Conservation (phyloP, 2,113 vertebrate species). For the Progne subis region DNA sequence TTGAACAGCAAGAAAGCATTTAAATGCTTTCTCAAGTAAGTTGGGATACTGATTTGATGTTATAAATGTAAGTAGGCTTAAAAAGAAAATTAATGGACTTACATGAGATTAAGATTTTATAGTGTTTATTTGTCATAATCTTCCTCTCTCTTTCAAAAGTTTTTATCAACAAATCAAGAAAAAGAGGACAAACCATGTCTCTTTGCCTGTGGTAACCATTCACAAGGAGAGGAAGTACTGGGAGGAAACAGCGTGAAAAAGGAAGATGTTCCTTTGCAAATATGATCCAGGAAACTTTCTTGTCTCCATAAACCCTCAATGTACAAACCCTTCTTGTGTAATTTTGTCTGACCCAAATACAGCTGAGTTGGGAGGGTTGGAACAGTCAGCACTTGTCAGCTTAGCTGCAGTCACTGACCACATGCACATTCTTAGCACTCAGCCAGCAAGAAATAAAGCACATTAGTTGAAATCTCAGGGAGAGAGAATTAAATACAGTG, state of each 20-base stretch:
- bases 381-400: neutral
- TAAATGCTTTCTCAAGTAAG: neutral
- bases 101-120: neutral
- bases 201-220: neutral
- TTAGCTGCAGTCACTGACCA: neutral
- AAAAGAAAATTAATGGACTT: neutral
- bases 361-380: neutral
- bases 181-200: too few relatives aligned
- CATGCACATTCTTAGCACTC: neutral
- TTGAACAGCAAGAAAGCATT: neutral
- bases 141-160: neutral
- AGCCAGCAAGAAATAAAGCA: neutral
- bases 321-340: neutral
- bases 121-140: neutral
- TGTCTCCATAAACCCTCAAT: neutral
- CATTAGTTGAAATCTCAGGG: neutral
- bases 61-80: neutral
- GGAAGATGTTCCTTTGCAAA: neutral
- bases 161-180: neutral
- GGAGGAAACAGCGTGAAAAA: neutral
- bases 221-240: neutral
- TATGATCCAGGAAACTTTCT: neutral
- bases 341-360: neutral
- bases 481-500: neutral
- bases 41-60: neutral